These are phyloP conservation scores for Conistra vaccinii DNA, from an alignment of 2,888 invertebrate species.

Conservation along the genomic window DNA sequence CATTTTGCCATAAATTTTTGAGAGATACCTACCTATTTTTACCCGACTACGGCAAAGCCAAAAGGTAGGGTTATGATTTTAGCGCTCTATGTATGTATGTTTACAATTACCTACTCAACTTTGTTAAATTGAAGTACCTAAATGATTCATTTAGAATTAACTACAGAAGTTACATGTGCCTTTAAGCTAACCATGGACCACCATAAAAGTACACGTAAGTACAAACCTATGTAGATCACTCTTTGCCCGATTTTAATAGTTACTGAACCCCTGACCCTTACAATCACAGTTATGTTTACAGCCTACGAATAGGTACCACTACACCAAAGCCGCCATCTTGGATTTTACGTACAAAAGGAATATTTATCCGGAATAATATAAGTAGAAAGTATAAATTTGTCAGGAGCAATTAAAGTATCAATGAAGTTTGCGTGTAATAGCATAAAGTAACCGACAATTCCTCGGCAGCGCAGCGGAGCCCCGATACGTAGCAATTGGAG, in stretches of 20 bases:
- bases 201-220: not conserved
- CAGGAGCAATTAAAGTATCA: constrained; percentile 71
- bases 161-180: no score
- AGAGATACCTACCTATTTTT: not conserved
- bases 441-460: constrained; percentile 74
- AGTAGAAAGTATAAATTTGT: constrained; percentile 54
- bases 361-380: constrained; percentile 24
- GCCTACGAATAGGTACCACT: no score
- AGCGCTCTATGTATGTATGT: no score
- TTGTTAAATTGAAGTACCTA: not conserved
- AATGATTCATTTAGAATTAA: not conserved
- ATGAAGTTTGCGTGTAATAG: constrained; percentile 74
- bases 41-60: no score
- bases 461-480: constrained; percentile 73
- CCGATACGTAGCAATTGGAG: constrained; percentile 81
- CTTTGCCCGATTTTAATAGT: not conserved
- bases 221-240: not conserved
- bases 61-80: no score
- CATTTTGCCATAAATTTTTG: not conserved
- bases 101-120: not conserved
- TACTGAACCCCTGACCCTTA: not conserved
- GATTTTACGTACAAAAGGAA: constrained; percentile 7
- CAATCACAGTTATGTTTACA: not conserved
- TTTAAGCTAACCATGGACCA: no score
- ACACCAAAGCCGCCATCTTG: not conserved